Evolutionary conservation across 1,140 invertebrate genomes (phyloP).

Genomic region (Drosophila miranda): DNA sequence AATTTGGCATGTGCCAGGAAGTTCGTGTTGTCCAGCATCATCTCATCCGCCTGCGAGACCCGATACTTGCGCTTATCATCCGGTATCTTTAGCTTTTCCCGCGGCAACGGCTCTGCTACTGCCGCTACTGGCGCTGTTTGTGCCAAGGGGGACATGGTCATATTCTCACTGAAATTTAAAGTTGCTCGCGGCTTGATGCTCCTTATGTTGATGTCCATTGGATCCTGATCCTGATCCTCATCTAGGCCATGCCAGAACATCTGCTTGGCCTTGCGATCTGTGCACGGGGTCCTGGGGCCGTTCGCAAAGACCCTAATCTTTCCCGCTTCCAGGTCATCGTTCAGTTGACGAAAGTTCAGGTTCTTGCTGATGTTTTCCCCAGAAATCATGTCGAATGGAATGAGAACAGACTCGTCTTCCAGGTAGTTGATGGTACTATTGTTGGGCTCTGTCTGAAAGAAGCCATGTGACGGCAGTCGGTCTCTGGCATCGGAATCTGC

Average conservation of each 20-base stretch:
- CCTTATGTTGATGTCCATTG: neutral
- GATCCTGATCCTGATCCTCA: neutral
- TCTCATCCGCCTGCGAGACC: constrained; percentile 59
- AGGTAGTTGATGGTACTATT: constrained; percentile 33
- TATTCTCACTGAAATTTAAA: constrained; percentile 58
- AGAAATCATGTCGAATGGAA: constrained; percentile 53
- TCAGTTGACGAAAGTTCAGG: constrained; percentile 55
- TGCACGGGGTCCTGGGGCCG: constrained; percentile 57
- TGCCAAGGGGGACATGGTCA: constrained; percentile 42
- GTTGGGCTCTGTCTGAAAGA: neutral
- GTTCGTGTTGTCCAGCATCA: constrained; percentile 66
- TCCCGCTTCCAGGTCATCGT: constrained; percentile 56
- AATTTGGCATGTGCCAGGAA: constrained; percentile 62
- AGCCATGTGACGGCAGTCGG: neutral
- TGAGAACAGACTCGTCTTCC: constrained; percentile 45
- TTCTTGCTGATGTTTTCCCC: constrained; percentile 43
- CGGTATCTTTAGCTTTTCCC: neutral
- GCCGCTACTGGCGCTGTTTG: neutral
- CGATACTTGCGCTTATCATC: constrained; percentile 45
- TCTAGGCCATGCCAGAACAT: constrained; percentile 28
- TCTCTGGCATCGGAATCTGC: constrained; percentile 9
- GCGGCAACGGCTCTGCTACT: neutral
- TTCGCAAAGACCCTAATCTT: constrained; percentile 55
- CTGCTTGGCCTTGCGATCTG: constrained; percentile 37
- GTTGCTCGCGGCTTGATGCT: constrained; percentile 38